These are phyloP conservation scores for Pilophorus perplexus DNA, from an alignment of 2,888 invertebrate genomes.

Conservation along the genomic window DNA sequence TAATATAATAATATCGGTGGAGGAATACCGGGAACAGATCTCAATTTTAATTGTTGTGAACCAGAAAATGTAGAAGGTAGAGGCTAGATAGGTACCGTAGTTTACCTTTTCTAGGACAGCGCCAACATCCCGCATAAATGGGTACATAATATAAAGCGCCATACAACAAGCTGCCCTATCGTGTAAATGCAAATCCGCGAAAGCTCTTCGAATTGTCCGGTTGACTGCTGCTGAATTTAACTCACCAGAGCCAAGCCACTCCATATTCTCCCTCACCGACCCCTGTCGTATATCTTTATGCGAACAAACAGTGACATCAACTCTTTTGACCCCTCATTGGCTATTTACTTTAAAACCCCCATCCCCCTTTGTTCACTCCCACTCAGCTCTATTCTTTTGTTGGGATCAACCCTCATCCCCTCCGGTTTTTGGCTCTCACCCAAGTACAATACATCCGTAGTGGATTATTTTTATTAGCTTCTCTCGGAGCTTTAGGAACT, in stretches of 20 bases:
- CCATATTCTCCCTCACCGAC: neutral
- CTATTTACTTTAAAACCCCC: constrained; percentile 26
- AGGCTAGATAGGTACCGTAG: too few species aligned
- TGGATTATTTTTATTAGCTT: constrained; percentile 25
- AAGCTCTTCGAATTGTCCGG: neutral
- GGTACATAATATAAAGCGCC: too few species aligned
- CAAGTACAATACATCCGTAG: constrained; percentile 6
- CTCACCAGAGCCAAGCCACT: neutral
- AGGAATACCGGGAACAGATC: too few species aligned
- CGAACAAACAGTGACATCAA: constrained; percentile 14
- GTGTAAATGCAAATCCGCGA: neutral
- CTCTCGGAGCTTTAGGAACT: neutral
- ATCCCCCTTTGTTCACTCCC: neutral
- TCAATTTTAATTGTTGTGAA: too few species aligned
- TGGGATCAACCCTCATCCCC: neutral
- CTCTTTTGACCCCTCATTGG: constrained; percentile 20
- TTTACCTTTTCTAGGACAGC: too few species aligned
- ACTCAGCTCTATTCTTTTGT: neutral
- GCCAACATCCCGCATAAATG: too few species aligned
- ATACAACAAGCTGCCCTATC: neutral
- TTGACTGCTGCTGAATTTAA: neutral
- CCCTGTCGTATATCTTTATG: constrained; percentile 9
- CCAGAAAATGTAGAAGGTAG: too few species aligned
- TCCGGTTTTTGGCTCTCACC: neutral
- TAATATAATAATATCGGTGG: too few species aligned